Evolutionary conservation across 2,797 vertebrate genomes (phyloP), one percentile per base, ranked within the genome.

Genomic region (Sebastes flavidus): DNA sequence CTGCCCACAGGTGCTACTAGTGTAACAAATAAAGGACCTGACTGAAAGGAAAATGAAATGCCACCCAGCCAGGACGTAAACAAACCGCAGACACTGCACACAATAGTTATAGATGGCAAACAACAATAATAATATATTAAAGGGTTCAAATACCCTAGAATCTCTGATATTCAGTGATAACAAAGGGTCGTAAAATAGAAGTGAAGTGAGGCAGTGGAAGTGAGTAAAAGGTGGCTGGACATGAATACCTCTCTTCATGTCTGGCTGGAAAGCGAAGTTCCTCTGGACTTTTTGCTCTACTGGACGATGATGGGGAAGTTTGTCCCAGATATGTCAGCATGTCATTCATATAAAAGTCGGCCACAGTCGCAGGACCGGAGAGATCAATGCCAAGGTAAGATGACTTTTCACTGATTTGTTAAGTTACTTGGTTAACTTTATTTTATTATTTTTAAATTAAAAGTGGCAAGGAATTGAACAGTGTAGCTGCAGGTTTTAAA

Each of bases 341-440:
- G 56, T 2, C 55, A 2, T 36, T 27, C 65, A 1, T 3, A 84
- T 90, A 90, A 84, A 91, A 69, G n/a, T 4, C 25, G 0, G 0
- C 1, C 9, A 52, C 14, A 46, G 4, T 18, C 14, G 14, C 38
- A 27, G 30, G 3, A 3, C 32, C 2, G 2, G 65, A 46, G 30
- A 49, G 5, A 56, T 7, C 0, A 9, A 2, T 10, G 65, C 25
- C 66, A 87, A 92, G 91, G 92, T 93, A 90, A 78, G 82, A 24
- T 12, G 27, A 18, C 27, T 29, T 29, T 13, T 16, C 6, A 49
- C 25, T 46, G 5, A 61, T 58, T 14, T 52, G 27, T n/a, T 24
- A 24, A 10, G 8, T 25, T n/a, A 6, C 1, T 65, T 34, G 10
- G 22, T 60, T 20, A 14, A 54, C 4, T 38, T 20, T 32, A 18